Conservation (phyloP, 2,888 invertebrate genomes). For the Lobophora halterata region DNA sequence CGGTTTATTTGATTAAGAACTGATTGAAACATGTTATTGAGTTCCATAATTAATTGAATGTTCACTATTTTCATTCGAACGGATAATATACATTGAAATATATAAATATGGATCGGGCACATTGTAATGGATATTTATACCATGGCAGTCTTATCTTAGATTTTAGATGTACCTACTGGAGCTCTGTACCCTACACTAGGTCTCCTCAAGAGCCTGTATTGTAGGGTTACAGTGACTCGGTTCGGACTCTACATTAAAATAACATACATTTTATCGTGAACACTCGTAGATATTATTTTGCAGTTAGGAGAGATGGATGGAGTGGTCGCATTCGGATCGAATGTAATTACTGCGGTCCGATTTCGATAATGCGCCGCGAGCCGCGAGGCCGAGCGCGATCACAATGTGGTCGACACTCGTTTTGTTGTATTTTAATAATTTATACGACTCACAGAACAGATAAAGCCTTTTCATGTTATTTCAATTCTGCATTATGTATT, state of each 20-base stretch:
- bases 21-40: slow-evolving; percentile 43
- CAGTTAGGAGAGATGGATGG: slow-evolving; percentile 65
- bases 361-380: slow-evolving; percentile 75
- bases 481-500: slow-evolving; percentile 43
- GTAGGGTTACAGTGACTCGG: too few species aligned
- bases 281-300: slow-evolving; percentile 60
- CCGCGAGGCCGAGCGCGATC: slow-evolving; percentile 63
- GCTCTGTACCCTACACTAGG: too few species aligned
- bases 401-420: slow-evolving; percentile 69
- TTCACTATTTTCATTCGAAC: slow-evolving; percentile 43
- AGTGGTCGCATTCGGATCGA: slow-evolving; percentile 66
- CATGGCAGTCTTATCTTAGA: too few species aligned
- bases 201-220: too few species aligned
- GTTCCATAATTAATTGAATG: slow-evolving; percentile 51
- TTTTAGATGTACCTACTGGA: too few species aligned
- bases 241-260: too few species aligned
- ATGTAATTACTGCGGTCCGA: slow-evolving; percentile 78
- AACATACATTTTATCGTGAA: slow-evolving; percentile 56
- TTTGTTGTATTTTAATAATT: slow-evolving; percentile 75
- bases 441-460: slow-evolving; percentile 61
- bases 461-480: slow-evolving; percentile 65
- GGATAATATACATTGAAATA: slow-evolving; percentile 57
- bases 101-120: too few species aligned
- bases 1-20: slow-evolving; percentile 31
- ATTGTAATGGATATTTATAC: too few species aligned